Evolutionary conservation across 1,140 invertebrate genomes (phyloP), one percentile per base, ranked within the genome.

Genomic region (Drosophila hydei): DNA sequence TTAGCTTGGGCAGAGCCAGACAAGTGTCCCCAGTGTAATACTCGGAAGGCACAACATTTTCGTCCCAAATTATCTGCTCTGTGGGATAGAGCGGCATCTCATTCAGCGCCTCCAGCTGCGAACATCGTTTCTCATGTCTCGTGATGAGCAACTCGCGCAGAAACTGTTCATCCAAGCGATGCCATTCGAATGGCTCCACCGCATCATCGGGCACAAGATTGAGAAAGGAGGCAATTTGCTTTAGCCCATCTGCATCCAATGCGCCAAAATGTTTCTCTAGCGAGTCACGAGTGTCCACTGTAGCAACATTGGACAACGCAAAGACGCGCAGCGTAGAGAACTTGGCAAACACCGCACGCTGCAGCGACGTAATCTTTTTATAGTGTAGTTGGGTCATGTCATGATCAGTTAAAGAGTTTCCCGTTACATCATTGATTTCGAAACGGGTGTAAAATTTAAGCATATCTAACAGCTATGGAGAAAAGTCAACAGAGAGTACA

Each of bases 71-170:
- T 8, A 99, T 96, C 51, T 97, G 95, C 91, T 99, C 99, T 0
- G 98, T 99, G 1, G 99, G 99, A 92, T 99, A 99, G 0, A 99
- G 93, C 0, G 99, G 98, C 97, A 99, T 99, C 77, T 98, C 96
- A 90, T 99, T 99, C 1, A 99, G 92, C 48, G 97, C 96, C 91
- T 99, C 97, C 36, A 99, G 92, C 88, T 99, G 99, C 0, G 98
- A 99, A 14, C 95, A 94, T 50, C 97, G 94, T 59, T 96, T 93
- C 91, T 99, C 98, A 91, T 99, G 97, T 8, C 96, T 93, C 8
- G 96, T 93, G 92, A 97, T 96, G 90, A 99, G 90, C 25, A 98
- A 89, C 92, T 99, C 97, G 14, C 95, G 93, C 6, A 99, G 92
- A 85, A 99, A 98, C 14, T 95, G 93, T 71, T 95, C 94, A 84